phyloP scores from a whole-genome alignment of 2,113 vertebrate genomes.

The Pachyramphus minor region DNA sequence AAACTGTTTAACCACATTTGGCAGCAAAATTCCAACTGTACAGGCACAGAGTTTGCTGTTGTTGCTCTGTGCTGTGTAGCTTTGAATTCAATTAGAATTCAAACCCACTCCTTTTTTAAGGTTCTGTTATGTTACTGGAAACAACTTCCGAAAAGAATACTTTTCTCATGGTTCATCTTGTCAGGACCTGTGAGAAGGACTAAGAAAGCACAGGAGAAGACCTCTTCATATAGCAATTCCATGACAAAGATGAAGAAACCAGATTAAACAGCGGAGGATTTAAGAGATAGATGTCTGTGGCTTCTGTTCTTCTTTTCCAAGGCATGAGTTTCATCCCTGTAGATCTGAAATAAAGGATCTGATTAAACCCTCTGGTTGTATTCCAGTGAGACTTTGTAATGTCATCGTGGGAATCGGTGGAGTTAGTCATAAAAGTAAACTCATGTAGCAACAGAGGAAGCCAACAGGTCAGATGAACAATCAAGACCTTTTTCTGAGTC shows the following conservation, averaged over 20 bases:
- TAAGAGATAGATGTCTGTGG: background rate
- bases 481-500: slow-evolving; percentile 52
- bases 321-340: background rate
- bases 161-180: background rate
- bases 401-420: background rate
- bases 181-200: background rate
- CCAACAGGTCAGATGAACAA: slow-evolving; percentile 61
- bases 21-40: slow-evolving; percentile 56
- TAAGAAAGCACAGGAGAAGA: background rate
- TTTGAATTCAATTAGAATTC: slow-evolving; percentile 54
- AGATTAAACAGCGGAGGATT: background rate
- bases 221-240: background rate
- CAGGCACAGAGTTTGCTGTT: slow-evolving; percentile 50
- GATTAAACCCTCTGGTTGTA: background rate
- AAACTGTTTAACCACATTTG: slow-evolving; percentile 70
- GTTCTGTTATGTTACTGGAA: slow-evolving; percentile 31
- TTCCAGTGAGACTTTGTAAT: background rate
- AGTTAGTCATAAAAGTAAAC: background rate
- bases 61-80: slow-evolving; percentile 37
- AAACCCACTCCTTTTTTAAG: slow-evolving; percentile 12
- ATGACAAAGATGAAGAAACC: background rate
- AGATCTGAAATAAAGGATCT: background rate
- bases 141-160: slow-evolving; percentile 22
- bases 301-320: background rate
- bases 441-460: background rate